phyloP scores from a whole-genome alignment of 2,888 invertebrate genomes.

The Protodeltote pygarga region DNA sequence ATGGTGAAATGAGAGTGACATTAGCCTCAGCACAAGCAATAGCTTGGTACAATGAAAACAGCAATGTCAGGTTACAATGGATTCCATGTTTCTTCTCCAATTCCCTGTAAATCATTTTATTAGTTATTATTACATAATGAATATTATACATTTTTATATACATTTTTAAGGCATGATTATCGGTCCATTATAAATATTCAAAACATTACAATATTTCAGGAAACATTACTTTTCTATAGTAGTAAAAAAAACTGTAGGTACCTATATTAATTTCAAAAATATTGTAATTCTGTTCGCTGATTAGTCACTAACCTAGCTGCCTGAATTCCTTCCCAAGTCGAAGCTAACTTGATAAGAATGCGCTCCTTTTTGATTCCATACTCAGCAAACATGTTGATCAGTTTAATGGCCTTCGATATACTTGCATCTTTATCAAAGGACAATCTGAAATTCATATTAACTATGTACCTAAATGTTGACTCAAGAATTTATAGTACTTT shows the following conservation, averaged over 20 bases:
- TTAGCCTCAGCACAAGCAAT: slow-evolving; percentile 99
- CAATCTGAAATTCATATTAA: slow-evolving; percentile 86
- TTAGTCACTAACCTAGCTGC: slow-evolving; percentile 92
- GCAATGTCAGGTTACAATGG: slow-evolving; percentile 98
- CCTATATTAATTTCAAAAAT: no score
- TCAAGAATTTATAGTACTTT: no score
- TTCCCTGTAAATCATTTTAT: slow-evolving; percentile 86
- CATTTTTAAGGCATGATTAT: background rate
- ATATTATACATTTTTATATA: background rate
- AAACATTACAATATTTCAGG: background rate
- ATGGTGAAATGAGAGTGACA: slow-evolving; percentile 99
- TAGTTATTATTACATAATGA: no score
- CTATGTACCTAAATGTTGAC: no score
- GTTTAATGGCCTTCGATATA: slow-evolving; percentile 94
- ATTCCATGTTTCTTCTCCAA: slow-evolving; percentile 97
- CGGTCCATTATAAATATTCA: background rate
- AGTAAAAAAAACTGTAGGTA: no score
- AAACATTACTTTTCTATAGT: no score
- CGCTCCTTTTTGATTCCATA: slow-evolving; percentile 96
- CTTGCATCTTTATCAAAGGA: slow-evolving; percentile 98
- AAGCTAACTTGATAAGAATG: slow-evolving; percentile 98
- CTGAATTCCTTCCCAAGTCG: slow-evolving; percentile 99
- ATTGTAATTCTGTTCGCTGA: background rate
- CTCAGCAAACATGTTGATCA: slow-evolving; percentile 96
- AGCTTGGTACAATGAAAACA: slow-evolving; percentile 98